phyloP scores from a whole-genome alignment of 2,797 vertebrate genomes.

The Phoeniculus purpureus region DNA sequence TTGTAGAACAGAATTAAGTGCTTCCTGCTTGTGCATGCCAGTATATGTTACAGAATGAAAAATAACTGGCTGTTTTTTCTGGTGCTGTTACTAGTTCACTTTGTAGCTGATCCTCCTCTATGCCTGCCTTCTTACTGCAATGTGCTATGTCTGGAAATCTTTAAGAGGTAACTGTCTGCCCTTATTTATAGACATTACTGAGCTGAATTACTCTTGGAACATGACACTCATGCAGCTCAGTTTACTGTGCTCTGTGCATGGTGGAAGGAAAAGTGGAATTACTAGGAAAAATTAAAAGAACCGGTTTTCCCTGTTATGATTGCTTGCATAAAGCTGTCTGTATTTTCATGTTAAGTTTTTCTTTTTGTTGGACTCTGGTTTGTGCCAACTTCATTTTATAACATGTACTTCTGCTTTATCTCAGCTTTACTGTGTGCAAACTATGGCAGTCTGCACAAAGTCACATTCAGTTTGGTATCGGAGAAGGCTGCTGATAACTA shows the following conservation, averaged over 20 bases:
- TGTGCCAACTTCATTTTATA: not conserved
- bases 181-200: not conserved
- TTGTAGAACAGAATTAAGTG: not conserved
- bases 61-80: not conserved
- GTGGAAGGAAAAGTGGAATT: not conserved
- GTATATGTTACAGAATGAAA: not conserved
- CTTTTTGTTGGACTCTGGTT: not conserved
- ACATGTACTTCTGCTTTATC: not conserved
- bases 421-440: not conserved
- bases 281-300: not conserved
- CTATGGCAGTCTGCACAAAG: not conserved
- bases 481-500: not conserved
- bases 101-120: not conserved
- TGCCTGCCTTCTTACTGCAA: not conserved
- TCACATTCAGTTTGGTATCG: fast-evolving
- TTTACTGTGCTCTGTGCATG: not conserved
- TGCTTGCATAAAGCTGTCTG: not conserved
- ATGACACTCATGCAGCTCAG: not conserved
- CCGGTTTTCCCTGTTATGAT: not conserved
- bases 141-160: not conserved
- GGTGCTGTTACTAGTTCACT: not conserved
- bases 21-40: not conserved
- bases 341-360: not conserved
- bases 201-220: not conserved
- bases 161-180: not conserved